Evolutionary conservation across 1,140 invertebrate species (phyloP).

Genomic region (Phenacoccus solenopsis): DNA sequence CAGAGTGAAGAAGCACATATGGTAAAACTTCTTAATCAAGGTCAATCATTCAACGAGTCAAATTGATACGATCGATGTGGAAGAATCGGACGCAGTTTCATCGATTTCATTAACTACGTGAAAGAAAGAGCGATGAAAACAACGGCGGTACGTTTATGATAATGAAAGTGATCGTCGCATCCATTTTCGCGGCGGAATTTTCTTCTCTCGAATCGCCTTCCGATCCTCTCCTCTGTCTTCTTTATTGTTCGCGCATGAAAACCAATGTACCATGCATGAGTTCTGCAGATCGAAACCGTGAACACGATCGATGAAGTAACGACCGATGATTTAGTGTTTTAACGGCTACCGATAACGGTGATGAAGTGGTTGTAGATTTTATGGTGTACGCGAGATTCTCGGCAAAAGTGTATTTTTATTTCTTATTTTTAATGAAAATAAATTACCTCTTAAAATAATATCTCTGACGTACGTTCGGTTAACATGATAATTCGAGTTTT

Average conservation of each 20-base stretch:
- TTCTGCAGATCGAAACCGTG: background rate
- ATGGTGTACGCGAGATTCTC: too few species aligned
- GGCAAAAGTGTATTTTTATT: too few species aligned
- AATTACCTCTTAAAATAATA: background rate
- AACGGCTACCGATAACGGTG: background rate
- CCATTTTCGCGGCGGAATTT: background rate
- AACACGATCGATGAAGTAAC: background rate
- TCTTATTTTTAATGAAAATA: background rate
- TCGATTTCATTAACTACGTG: background rate
- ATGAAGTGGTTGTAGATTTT: background rate
- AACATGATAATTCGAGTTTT: background rate
- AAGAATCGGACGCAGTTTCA: too few species aligned
- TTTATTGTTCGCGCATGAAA: conserved; percentile 1
- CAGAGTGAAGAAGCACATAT: too few species aligned
- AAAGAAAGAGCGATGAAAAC: background rate
- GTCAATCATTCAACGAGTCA: too few species aligned
- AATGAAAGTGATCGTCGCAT: background rate
- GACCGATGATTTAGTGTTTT: background rate
- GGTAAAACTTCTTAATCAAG: too few species aligned
- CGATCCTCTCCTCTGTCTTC: background rate
- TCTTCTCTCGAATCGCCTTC: background rate
- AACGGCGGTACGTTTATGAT: background rate
- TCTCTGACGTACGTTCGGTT: background rate
- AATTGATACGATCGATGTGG: too few species aligned
- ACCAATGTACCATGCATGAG: conserved; percentile 1